These are phyloP conservation scores for Pristionchus arcanus DNA, from an alignment of 2,888 invertebrate species.

Conservation along the genomic window DNA sequence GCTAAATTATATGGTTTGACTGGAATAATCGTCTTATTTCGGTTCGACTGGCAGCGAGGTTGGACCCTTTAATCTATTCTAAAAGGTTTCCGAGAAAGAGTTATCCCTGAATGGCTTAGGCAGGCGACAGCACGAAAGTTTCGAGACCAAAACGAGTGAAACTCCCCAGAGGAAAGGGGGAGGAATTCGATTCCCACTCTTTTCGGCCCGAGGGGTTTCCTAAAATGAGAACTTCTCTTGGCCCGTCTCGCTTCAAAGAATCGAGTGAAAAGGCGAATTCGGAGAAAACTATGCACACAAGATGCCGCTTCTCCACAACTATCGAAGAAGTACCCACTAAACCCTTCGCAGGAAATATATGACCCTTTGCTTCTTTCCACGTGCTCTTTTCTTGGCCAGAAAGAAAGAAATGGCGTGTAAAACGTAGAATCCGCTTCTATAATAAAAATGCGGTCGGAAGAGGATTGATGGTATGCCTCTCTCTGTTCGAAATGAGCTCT, in stretches of 20 bases:
- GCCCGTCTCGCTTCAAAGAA: not conserved
- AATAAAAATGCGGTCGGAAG: too few relatives aligned
- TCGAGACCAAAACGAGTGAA: not conserved
- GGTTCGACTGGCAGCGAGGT: too few relatives aligned
- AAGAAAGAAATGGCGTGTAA: not conserved
- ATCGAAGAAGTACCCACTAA: too few relatives aligned
- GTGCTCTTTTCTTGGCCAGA: not conserved
- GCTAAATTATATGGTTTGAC: too few relatives aligned
- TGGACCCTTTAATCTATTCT: too few relatives aligned
- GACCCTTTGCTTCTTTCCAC: not conserved
- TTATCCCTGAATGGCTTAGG: not conserved
- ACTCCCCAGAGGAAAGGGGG: not conserved
- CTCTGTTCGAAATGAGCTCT: too few relatives aligned
- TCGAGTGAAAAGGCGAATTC: not conserved
- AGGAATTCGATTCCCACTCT: not conserved
- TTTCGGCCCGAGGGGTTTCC: not conserved
- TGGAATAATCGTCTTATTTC: too few relatives aligned
- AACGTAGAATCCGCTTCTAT: not conserved
- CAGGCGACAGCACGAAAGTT: not conserved
- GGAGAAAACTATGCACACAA: too few relatives aligned
- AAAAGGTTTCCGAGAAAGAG: not conserved
- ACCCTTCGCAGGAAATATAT: not conserved
- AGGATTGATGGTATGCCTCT: too few relatives aligned
- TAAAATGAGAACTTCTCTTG: not conserved
- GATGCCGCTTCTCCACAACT: too few relatives aligned